Evolutionary conservation across 2,797 vertebrate genomes (phyloP).

Genomic region (Hipposideros larvatus): DNA sequence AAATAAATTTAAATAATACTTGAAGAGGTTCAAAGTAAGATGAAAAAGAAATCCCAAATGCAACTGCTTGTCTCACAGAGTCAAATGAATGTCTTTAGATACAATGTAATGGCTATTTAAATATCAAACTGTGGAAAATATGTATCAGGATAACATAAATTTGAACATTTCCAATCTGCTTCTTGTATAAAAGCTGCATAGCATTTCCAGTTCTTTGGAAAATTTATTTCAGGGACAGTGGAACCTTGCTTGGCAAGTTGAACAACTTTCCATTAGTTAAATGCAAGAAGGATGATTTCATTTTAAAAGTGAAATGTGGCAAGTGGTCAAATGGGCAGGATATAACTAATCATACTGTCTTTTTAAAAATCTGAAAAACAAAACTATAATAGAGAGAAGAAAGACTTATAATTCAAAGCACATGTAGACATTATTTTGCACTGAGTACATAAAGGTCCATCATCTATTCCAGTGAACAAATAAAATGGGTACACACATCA

Average conservation of each 20-base stretch:
- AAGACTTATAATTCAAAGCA: not conserved
- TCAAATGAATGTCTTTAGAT: slow-evolving; percentile 20
- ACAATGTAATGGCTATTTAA: not conserved
- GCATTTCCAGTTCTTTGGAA: slow-evolving; percentile 86
- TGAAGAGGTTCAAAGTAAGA: not conserved
- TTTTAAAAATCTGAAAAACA: slow-evolving; percentile 42
- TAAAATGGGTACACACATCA: not conserved
- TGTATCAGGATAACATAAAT: slow-evolving; percentile 75
- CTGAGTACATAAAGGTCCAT: not conserved
- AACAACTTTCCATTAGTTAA: slow-evolving; percentile 88
- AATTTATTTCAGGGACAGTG: slow-evolving; percentile 83
- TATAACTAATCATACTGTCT: not conserved
- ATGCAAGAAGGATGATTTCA: slow-evolving; percentile 86
- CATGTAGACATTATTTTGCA: not conserved
- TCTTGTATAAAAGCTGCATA: slow-evolving; percentile 70
- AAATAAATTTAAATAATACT: slow-evolving; percentile 37
- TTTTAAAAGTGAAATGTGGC: slow-evolving; percentile 85
- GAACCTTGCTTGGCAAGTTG: slow-evolving; percentile 86
- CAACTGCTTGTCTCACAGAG: not conserved
- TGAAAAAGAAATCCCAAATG: slow-evolving; percentile 17
- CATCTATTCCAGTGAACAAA: not conserved
- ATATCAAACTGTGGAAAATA: slow-evolving; percentile 82
- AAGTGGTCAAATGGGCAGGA: slow-evolving; percentile 81
- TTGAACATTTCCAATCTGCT: slow-evolving; percentile 83
- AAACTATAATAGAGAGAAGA: not conserved